These are phyloP conservation scores for Agrypnus murinus DNA, from an alignment of 2,888 invertebrate species.

Conservation along the genomic window DNA sequence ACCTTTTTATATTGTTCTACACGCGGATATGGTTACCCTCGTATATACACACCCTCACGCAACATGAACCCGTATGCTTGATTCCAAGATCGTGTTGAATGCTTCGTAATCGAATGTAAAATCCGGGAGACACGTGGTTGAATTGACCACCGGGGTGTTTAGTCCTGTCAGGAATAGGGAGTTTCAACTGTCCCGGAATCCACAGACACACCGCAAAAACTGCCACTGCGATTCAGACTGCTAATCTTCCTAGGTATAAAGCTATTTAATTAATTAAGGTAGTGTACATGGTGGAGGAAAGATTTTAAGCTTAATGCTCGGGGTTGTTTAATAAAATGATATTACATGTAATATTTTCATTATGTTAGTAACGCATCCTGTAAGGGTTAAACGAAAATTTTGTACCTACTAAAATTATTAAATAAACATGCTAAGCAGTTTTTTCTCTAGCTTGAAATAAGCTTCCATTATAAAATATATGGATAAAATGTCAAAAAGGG, in stretches of 20 bases:
- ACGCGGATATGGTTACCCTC: no score
- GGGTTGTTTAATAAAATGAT: not conserved
- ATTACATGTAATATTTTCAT: not conserved
- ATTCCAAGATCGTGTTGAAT: constrained; percentile 27
- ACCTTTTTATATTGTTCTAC: no score
- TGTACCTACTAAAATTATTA: not conserved
- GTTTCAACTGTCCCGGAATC: constrained; percentile 14
- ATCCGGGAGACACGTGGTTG: constrained; percentile 33
- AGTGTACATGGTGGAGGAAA: not conserved
- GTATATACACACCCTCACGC: not conserved
- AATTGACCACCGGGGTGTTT: constrained; percentile 35
- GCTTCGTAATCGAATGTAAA: constrained; percentile 30
- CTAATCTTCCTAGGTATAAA: constrained; percentile 16
- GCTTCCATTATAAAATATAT: no score
- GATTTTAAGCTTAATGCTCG: constrained; percentile 8
- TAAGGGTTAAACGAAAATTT: no score
- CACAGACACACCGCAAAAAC: constrained; percentile 34
- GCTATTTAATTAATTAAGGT: constrained; percentile 30
- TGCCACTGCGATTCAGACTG: constrained; percentile 6
- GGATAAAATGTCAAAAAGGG: no score
- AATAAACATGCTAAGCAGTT: not conserved
- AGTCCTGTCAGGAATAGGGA: constrained; percentile 27
- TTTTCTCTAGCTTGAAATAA: no score
- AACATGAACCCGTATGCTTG: constrained; percentile 10
- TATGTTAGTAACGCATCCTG: not conserved